Evolutionary conservation across 2,888 invertebrate genomes (phyloP), one percentile per base, ranked within the genome.

Genomic region (Campoletis raptor): DNA sequence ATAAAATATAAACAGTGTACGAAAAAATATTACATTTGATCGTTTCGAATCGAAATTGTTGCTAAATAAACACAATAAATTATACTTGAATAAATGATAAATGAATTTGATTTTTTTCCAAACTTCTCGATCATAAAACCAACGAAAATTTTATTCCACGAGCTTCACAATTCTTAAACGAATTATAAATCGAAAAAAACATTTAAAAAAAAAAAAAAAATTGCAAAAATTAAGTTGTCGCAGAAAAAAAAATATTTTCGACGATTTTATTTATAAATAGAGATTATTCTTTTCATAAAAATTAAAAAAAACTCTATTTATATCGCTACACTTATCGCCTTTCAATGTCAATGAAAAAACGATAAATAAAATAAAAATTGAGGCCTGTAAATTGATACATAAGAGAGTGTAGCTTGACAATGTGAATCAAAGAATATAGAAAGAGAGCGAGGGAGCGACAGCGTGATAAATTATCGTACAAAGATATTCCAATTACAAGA

Each of bases 401-500:
- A 30, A 30, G 1, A 12, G 12, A 24, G 24, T 24, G 57, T 10
- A 2, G 4, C 15, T 48, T 48, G 48, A 48, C 48, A 48, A 15
- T 30, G 21, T 12, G 30, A 24, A 61, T 5, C 48, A 18, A 18
- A 10, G 42, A 61, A 30, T 15, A 15, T 0, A 30, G 57, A 30
- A 21, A 10, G 12, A 61, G 6, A n/a, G 48, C 18, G 12, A 72
- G 12, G 30, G 21, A 52, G 57, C 21, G 10, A 24, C 10, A 30
- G 5, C 30, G 57, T 30, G 12, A 30, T 54, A 37, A 73, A 77
- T 48, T 18, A 12, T 30, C n/a, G 37, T 52, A 24, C 21, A 52
- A 54, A 78, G 18, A 74, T 54, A 79, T 70, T 45, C 24, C 67
- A 82, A 85, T 85, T 82, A 54, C 70, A 70, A 74, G 79, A 82